Base-by-base conservation (phyloP, 1,140 invertebrate species). In the Bombus polaris region DNA sequence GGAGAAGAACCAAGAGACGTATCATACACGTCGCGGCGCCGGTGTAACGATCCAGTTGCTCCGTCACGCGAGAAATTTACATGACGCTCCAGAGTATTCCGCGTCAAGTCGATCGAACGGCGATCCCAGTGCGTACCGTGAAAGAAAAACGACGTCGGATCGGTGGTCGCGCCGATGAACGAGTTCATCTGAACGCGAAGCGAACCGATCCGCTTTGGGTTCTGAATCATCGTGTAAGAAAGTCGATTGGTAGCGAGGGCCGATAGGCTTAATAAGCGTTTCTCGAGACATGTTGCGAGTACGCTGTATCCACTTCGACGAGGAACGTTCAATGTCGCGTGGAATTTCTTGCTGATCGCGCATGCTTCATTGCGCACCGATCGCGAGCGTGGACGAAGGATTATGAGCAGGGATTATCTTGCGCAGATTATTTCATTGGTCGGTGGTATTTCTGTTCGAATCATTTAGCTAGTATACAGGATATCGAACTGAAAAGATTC, bases 31-130 rank as follows among this genome's bases (percentile, higher is more conserved):
- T 32, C 42, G 53, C 22, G 32, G 59, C 59, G 59, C 12, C 1
- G 28, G 59, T 70, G 72, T 74, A 59, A 76, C 73, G 73, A 86
- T 76, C 80, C 79, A 72, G 72, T 68, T 84, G 82, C 70, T 62
- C 75, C 71, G 71, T 79, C 86, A 79, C 65, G 82, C 76, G 82
- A 73, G 82, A 85, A 85, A 87, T 87, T 87, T 87, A 87, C 82
- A 76, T 68, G 86, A 84, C 86, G 78, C 74, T 68, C 44, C 32
- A 25, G 32, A 73, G 74, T 82, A 81, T 86, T 83, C 80, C 62
- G 80, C 65, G 81, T 77, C 81, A 62, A 72, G 57, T 44, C 66
- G 39, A 83, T 86, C 74, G 72, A 57, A 32, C 25, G 47, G 10
- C 9, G 42, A 42, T 32, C 25, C 32, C 8, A 9, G 6, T 53